Conservation (phyloP, 2,888 invertebrate genomes). For the Acanthopleura granulata region DNA sequence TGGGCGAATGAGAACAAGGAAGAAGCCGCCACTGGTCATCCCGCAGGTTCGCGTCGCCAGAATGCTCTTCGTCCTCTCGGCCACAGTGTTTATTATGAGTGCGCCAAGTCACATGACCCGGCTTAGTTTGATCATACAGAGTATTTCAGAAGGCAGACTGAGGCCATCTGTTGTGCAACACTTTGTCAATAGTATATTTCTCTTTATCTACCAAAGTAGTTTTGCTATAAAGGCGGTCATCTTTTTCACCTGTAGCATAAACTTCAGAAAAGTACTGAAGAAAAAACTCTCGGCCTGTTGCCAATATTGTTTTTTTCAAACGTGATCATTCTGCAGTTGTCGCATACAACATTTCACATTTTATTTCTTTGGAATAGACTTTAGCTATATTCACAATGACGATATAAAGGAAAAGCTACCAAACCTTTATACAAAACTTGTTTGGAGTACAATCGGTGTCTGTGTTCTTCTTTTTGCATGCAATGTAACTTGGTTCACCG, state of each 20-base stretch:
- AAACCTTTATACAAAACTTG: no score
- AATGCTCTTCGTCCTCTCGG: conserved; percentile 41
- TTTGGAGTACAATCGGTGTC: no score
- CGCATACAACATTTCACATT: no score
- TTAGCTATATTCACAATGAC: no score
- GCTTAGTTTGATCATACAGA: conserved; percentile 23
- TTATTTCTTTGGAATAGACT: no score
- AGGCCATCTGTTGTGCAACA: conserved; percentile 22
- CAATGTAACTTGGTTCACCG: no score
- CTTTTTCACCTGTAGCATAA: conserved; percentile 38
- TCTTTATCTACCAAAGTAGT: conserved; percentile 41
- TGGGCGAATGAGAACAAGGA: conserved; percentile 20
- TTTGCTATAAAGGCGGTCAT: conserved; percentile 44
- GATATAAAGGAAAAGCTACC: no score
- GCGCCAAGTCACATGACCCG: conserved; percentile 44
- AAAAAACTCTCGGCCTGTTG: no score
- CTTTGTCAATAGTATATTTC: conserved; percentile 34
- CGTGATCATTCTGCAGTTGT: no score
- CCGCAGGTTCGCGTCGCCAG: conserved; percentile 47
- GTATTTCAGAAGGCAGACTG: conserved; percentile 16
- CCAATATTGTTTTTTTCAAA: no score
- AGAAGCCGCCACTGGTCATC: conserved; percentile 17
- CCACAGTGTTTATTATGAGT: conserved; percentile 37
- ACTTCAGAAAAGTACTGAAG: conserved; percentile 35
- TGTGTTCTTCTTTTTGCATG: no score